Base-by-base conservation (phyloP, 2,888 invertebrate species). In the Chalcis sispes region DNA sequence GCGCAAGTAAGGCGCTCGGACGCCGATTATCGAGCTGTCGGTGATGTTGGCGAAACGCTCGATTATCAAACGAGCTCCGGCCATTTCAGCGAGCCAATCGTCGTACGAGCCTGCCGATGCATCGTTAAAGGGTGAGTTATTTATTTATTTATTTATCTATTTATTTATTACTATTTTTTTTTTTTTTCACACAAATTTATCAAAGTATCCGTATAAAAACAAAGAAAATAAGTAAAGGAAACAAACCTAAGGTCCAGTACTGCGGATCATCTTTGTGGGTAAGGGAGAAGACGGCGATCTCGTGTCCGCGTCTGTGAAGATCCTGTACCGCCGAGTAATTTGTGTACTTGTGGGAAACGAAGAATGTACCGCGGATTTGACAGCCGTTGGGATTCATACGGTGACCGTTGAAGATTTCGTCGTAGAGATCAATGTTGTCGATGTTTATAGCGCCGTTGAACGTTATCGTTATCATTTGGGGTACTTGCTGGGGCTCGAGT, bases 11-110 rank as follows among this genome's bases (percentile, higher is more conserved):
- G 97, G 97, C 1, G 97, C 96, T 50, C 97, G 93, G 81, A 96
- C 91, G 18, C 88, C 88, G 82, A 96, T 95, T 80, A 97, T 95
- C 4, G 96, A 95, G 54, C 96, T 96, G 86, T 97, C 97, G 69
- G 96, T 95, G 82, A 97, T 96, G 89, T 97, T 97, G 72, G 96
- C 95, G 86, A 96, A 97, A 81, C 96, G 92, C 89, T 96, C 96
- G 80, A 94, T 91, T 84, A 97, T 96, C 78, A 97, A 90, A 83
- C 97, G 92, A 29, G 93, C 95, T 20, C 97, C 97, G 59, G 96
- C 97, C 96, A 97, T 97, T 89, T 97, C 97, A 80, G 97, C 97
- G 54, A 96, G 90, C 97, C 97, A 97, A 89, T 95, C 96, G 84
- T 95, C 97, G 89, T 97, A 96, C 72, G 92, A 92, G 8, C 77